Evolutionary conservation across 2,113 vertebrate species (phyloP).

Genomic region (Brachyhypopomus occidentalis): DNA sequence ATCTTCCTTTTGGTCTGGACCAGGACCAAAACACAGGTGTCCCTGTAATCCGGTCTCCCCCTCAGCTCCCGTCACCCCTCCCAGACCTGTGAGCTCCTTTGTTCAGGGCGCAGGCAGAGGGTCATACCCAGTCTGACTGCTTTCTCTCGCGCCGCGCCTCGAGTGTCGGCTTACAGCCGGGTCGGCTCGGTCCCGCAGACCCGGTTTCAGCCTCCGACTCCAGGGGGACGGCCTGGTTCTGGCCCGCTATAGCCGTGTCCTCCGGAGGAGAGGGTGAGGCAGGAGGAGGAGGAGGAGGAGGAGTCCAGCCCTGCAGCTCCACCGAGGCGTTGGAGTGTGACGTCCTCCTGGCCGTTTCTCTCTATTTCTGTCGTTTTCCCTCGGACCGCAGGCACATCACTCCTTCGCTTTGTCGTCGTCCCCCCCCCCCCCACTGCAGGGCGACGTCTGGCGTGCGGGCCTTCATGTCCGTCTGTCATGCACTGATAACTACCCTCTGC

Average conservation of each 20-base stretch:
- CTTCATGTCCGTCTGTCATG: too few relatives aligned
- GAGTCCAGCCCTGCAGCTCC: too few relatives aligned
- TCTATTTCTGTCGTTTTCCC: too few relatives aligned
- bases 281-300: too few relatives aligned
- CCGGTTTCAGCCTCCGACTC: neutral
- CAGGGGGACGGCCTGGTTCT: neutral
- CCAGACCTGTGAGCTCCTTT: slow-evolving; percentile 30
- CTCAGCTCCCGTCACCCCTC: slow-evolving; percentile 2
- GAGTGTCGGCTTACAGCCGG: slow-evolving; percentile 13
- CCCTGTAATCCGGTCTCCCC: slow-evolving; percentile 44
- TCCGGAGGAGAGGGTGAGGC: neutral
- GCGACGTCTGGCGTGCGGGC: too few relatives aligned
- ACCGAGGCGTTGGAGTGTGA: too few relatives aligned
- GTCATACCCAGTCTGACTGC: slow-evolving; percentile 21
- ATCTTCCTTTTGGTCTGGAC: slow-evolving; percentile 32
- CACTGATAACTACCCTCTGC: too few relatives aligned
- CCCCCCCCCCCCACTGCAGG: too few relatives aligned
- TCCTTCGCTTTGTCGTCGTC: too few relatives aligned
- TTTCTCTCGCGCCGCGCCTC: slow-evolving; percentile 28
- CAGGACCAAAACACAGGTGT: slow-evolving; percentile 42
- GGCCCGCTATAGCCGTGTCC: neutral
- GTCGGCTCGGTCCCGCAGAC: neutral
- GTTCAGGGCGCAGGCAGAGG: slow-evolving; percentile 21
- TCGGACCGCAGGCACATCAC: too few relatives aligned
- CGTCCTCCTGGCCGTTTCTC: too few relatives aligned